Base-by-base conservation (phyloP, 2,888 invertebrate species). In the Lasius platythorax region DNA sequence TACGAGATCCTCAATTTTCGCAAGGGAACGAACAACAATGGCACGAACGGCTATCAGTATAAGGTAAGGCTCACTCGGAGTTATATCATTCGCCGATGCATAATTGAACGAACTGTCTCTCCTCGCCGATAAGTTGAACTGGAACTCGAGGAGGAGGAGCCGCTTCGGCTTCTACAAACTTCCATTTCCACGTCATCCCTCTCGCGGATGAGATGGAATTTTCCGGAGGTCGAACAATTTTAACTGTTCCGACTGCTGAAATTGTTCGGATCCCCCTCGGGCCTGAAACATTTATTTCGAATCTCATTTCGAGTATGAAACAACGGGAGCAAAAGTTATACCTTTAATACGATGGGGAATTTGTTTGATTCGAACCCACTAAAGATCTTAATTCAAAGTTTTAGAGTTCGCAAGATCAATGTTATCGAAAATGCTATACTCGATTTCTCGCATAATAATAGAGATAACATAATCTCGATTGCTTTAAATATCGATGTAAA, bases 1-100 rank as follows among this genome's bases (percentile, higher is more conserved):
- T 98, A 97, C 94, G 97, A 97, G 89, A 97, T 97, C 88, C 96
- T 97, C 90, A 97, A 97, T 94, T 97, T 96, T 93, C 97, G 97
- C 92, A 95, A 96, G 87, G 70, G 53, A n/a, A 93, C 95, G 83
- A 92, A 93, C 82, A 95, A 95, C 87, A 94, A 94, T 86, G 91
- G 92, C 53, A 91, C 92, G 53, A 95, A 95, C 46, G 95, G 95
- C 88, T 96, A 96, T 91, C 95, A 95, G 88, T 96, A 96, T 93
- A 95, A 95, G 92, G 95, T 95, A 94, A 95, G 95, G 15, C 12
- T 79, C 46, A 63, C 70, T 61, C 43, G 15, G 15, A 1, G 30
- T n/a, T 63, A 61, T 73, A 73, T 64, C 40, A 64, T 63, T 3
- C 75, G 28, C 12, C 61, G 37, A 50, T 81, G 70, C 46, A 70